phyloP scores from a whole-genome alignment of 2,888 invertebrate species.

The Camptogramma bilineatum region DNA sequence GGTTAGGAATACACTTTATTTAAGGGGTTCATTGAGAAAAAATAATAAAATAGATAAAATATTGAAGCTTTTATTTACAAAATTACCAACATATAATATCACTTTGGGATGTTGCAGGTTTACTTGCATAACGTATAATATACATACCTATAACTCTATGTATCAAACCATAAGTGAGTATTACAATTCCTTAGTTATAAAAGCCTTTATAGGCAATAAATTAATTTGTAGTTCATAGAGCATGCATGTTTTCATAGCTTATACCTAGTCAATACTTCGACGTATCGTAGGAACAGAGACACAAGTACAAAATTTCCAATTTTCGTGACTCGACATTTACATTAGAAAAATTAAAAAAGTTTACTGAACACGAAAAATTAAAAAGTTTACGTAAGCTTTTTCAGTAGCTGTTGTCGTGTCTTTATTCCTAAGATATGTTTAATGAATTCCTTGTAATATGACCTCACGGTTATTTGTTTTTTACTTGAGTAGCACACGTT shows the following conservation, averaged over 20 bases:
- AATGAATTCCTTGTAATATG: neutral
- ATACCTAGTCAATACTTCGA: neutral
- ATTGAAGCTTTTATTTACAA: constrained; percentile 86
- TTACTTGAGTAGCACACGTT: neutral
- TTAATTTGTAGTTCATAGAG: constrained; percentile 13
- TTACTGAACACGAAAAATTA: neutral
- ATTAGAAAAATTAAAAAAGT: neutral
- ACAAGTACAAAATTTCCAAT: neutral
- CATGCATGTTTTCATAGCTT: constrained; percentile 9
- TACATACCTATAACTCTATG: constrained; percentile 64
- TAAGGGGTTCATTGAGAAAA: constrained; percentile 25
- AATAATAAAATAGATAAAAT: constrained; percentile 67
- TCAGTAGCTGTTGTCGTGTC: neutral
- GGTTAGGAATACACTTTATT: constrained; percentile 15
- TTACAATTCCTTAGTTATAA: constrained; percentile 69
- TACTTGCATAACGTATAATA: constrained; percentile 82
- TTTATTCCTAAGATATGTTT: neutral
- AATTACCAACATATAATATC: constrained; percentile 85
- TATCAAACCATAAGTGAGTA: constrained; percentile 69
- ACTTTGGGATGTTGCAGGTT: constrained; percentile 85
- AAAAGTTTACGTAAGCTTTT: neutral
- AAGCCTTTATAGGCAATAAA: constrained; percentile 21
- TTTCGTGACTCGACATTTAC: neutral
- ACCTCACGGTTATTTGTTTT: constrained; percentile 1
- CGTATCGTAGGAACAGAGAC: neutral